A percentile compares a stretch with the other conserved stretches of the same genome.
phyloP scores from a whole-genome alignment of 37 sponge, comb jelly and placozoan species.

The Beroe forskalii region DNA sequence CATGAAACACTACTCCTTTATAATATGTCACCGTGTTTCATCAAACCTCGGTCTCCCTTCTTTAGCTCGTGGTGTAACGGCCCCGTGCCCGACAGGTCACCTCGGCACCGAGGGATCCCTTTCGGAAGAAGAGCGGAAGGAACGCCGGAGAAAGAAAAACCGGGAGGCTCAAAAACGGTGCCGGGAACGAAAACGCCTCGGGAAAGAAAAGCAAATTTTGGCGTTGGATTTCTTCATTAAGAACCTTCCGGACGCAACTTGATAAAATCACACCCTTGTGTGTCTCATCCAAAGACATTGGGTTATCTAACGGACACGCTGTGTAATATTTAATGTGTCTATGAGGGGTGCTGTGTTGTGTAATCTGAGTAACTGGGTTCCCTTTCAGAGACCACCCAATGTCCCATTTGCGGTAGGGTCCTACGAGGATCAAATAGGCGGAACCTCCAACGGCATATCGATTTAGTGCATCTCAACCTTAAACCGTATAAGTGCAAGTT shows the following conservation, averaged over 20 bases:
- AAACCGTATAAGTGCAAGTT: slow-evolving; percentile 30
- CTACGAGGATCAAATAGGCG: slow-evolving; percentile 35
- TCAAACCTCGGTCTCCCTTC: too few relatives aligned
- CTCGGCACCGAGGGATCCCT: neutral
- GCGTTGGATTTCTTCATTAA: neutral
- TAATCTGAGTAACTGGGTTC: neutral
- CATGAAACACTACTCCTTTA: too few relatives aligned
- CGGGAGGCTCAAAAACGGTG: slow-evolving; percentile 58
- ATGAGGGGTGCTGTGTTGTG: too few relatives aligned
- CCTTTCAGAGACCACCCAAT: slow-evolving; percentile 31
- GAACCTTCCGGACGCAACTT: neutral
- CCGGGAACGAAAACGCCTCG: neutral
- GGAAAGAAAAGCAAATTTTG: neutral
- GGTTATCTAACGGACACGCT: too few relatives aligned
- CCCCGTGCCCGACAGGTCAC: neutral
- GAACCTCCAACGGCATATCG: slow-evolving; percentile 43
- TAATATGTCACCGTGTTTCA: too few relatives aligned
- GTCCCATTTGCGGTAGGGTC: slow-evolving; percentile 21
- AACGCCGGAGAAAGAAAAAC: slow-evolving; percentile 15
- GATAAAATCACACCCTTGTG: too few relatives aligned
- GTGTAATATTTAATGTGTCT: too few relatives aligned
- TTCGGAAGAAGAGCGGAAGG: slow-evolving; percentile 41
- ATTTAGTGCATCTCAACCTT: slow-evolving; percentile 42
- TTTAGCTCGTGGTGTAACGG: too few relatives aligned
- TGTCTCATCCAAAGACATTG: too few relatives aligned